Percentiles rank a stretch among this genome's conserved stretches.
These are phyloP conservation scores for Scomberomorus guttatus DNA, from an alignment of 2,797 vertebrate species.

Conservation along the genomic window DNA sequence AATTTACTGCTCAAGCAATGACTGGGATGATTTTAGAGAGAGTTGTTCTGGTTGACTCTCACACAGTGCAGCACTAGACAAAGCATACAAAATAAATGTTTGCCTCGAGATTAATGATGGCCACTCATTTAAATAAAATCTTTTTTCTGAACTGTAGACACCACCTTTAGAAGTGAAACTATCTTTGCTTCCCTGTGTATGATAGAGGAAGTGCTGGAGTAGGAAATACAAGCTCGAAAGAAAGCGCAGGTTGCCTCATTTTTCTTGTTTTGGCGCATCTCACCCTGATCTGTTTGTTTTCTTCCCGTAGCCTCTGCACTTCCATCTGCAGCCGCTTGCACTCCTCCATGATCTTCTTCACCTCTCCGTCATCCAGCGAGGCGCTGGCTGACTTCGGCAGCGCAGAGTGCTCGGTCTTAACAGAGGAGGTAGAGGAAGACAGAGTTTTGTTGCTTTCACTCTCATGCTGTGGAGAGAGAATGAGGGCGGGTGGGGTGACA, in stretches of 20 bases:
- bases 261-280: slow-evolving; percentile 31
- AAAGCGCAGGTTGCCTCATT: neutral
- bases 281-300: slow-evolving; percentile 95
- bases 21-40: neutral
- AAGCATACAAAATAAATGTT: neutral
- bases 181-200: neutral
- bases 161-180: neutral
- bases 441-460: slow-evolving; percentile 92
- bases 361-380: slow-evolving; percentile 92
- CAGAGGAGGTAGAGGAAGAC: slow-evolving; percentile 87
- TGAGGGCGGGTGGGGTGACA: slow-evolving; percentile 12
- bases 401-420: slow-evolving; percentile 90
- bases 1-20: neutral
- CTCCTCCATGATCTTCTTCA: slow-evolving; percentile 96
- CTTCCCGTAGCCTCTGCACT: slow-evolving; percentile 94
- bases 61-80: neutral
- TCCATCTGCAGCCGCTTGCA: slow-evolving; percentile 94
- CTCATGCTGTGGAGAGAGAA: slow-evolving; percentile 90
- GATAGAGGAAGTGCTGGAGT: neutral
- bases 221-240: slow-evolving; percentile 4
- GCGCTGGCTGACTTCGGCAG: slow-evolving; percentile 91
- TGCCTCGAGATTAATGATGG: neutral
- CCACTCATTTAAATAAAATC: neutral
- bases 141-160: neutral
- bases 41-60: neutral